Evolutionary conservation across 1,140 invertebrate species (phyloP).

Genomic region (Drosophila quadrilineata): DNA sequence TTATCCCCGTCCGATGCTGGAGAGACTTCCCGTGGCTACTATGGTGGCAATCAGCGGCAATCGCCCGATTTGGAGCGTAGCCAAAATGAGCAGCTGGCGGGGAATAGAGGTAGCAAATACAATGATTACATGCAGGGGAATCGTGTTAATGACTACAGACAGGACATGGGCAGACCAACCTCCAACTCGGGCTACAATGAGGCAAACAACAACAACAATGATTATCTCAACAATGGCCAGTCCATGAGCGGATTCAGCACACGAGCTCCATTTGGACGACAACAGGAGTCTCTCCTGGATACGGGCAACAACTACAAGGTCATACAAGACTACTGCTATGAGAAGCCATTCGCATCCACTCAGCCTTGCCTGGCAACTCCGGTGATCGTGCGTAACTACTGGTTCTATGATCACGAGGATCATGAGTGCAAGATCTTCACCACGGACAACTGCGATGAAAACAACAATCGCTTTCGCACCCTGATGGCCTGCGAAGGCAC

Average conservation of each 20-base stretch:
- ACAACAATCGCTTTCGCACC: slow-evolving; percentile 62
- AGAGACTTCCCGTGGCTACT: slow-evolving; percentile 4
- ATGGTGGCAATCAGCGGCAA: slow-evolving; percentile 12
- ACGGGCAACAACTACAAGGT: slow-evolving; percentile 42
- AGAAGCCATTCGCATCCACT: slow-evolving; percentile 53
- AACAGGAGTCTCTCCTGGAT: slow-evolving; percentile 12
- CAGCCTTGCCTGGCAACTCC: slow-evolving; percentile 44
- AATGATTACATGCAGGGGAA: slow-evolving; percentile 21
- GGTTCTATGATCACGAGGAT: slow-evolving; percentile 73
- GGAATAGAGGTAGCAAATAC: slow-evolving; percentile 2
- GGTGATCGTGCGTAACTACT: slow-evolving; percentile 56
- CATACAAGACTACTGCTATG: slow-evolving; percentile 63
- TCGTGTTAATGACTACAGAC: not conserved
- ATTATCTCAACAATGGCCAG: slow-evolving; percentile 9
- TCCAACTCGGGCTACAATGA: not conserved
- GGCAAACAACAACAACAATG: not conserved
- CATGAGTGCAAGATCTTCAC: slow-evolving; percentile 71
- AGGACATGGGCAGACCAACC: not conserved
- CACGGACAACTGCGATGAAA: slow-evolving; percentile 70
- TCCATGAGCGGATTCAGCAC: slow-evolving; percentile 24
- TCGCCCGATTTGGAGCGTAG: slow-evolving; percentile 10
- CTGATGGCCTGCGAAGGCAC: slow-evolving; percentile 64
- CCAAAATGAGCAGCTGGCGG: slow-evolving; percentile 35
- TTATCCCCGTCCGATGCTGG: not conserved
- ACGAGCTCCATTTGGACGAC: slow-evolving; percentile 20